A percentile compares a stretch with the other conserved stretches of the same genome.
Conservation (phyloP, 2,888 invertebrate species). For the Phengaris arion region DNA sequence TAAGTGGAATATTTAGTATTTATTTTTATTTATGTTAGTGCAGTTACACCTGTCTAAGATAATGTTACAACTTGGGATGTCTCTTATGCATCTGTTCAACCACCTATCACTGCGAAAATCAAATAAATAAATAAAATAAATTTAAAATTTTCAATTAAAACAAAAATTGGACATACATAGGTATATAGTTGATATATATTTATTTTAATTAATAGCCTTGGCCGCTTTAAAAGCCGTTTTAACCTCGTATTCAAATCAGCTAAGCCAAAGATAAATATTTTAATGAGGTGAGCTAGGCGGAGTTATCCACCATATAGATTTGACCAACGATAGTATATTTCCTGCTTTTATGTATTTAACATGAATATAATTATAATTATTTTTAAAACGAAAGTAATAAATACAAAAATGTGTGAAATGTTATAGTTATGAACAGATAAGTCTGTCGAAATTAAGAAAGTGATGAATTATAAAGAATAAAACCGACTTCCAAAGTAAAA, state of each 20-base stretch:
- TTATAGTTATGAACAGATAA: neutral
- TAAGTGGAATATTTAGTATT: conserved; percentile 9
- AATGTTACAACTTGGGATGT: conserved; percentile 6
- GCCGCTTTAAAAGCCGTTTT: neutral
- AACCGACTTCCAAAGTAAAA: no score
- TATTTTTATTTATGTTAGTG: neutral
- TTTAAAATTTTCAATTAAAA: neutral
- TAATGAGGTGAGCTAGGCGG: conserved; percentile 16
- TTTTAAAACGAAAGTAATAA: neutral
- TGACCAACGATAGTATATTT: conserved; percentile 24
- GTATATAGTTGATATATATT: neutral
- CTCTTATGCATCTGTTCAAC: neutral
- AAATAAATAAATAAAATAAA: neutral
- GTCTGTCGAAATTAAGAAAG: no score
- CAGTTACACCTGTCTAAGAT: neutral
- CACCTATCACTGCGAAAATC: neutral
- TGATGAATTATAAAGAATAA: no score
- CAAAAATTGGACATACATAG: no score
- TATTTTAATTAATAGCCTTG: conserved; percentile 7
- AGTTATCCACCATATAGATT: conserved; percentile 17
- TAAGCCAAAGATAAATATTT: conserved; percentile 4
- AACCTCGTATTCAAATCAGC: conserved; percentile 2
- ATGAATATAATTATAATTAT: conserved; percentile 5
- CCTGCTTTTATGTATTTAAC: conserved; percentile 12
- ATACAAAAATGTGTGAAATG: neutral